Evolutionary conservation across 1,140 invertebrate species (phyloP).

Genomic region (Papilio glaucus): DNA sequence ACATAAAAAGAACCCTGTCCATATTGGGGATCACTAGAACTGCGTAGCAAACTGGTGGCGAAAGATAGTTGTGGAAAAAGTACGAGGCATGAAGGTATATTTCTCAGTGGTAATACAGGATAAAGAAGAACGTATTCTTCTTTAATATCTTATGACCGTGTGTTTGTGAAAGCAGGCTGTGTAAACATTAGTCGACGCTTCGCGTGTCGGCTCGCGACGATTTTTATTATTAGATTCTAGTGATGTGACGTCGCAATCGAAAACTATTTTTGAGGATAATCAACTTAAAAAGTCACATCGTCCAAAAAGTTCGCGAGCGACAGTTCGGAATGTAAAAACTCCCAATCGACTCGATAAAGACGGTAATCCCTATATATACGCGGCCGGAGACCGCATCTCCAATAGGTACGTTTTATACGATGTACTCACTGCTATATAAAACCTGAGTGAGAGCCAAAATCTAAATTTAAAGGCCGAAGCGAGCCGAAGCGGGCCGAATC

Average conservation of each 20-base stretch:
- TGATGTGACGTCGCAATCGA: slow-evolving; percentile 10
- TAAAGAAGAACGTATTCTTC: not conserved
- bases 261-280: slow-evolving; percentile 46
- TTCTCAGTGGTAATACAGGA: too few relatives aligned
- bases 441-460: slow-evolving; percentile 81
- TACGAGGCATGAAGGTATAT: too few relatives aligned
- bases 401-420: slow-evolving; percentile 79
- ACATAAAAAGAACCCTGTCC: too few relatives aligned
- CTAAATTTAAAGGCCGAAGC: slow-evolving; percentile 80
- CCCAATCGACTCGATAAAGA: slow-evolving; percentile 78
- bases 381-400: slow-evolving; percentile 71
- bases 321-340: slow-evolving; percentile 71
- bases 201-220: not conserved
- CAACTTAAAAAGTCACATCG: slow-evolving; percentile 56
- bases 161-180: not conserved
- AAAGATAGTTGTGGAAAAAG: too few relatives aligned
- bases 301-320: slow-evolving; percentile 57
- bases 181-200: not conserved
- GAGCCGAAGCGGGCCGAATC: slow-evolving; percentile 67
- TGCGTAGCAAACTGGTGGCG: too few relatives aligned
- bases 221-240: slow-evolving; percentile 13
- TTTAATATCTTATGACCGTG: not conserved
- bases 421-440: slow-evolving; percentile 83
- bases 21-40: too few relatives aligned
- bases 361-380: slow-evolving; percentile 81